Evolutionary conservation across 2,113 vertebrate species (phyloP).

Genomic region (Apodemus sylvaticus): DNA sequence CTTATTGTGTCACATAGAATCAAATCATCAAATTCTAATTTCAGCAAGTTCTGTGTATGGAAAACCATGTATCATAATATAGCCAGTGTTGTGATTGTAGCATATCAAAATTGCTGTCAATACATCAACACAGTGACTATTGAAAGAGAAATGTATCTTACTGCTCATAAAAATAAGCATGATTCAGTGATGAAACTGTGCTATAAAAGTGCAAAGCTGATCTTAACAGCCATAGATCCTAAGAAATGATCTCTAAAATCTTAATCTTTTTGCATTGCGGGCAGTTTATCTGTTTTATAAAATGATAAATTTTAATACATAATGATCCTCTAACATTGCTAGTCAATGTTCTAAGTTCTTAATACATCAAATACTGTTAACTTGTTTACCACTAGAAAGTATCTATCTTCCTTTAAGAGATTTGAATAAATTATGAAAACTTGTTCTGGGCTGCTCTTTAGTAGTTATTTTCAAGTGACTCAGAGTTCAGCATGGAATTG

Average conservation of each 20-base stretch:
- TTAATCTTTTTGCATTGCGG: neutral
- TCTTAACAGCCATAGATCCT: neutral
- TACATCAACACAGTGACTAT: neutral
- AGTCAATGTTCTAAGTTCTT: neutral
- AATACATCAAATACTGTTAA: neutral
- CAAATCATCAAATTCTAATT: neutral
- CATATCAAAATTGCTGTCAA: neutral
- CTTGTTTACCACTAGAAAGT: neutral
- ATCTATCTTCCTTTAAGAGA: neutral
- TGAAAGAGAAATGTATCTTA: conserved; percentile 31
- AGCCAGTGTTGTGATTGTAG: neutral
- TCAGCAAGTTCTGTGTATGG: neutral
- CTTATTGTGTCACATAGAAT: conserved; percentile 43
- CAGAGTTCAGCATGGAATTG: neutral
- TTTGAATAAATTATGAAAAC: neutral
- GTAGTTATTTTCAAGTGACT: neutral
- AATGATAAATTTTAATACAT: conserved; percentile 14
- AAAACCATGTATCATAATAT: neutral
- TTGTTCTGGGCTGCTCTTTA: neutral
- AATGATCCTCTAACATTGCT: neutral
- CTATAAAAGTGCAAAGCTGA: neutral
- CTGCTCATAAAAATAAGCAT: conserved; percentile 26
- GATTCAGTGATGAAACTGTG: neutral
- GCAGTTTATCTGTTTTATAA: neutral
- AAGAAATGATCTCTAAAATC: neutral